Base-by-base conservation (phyloP, 2,797 vertebrate species). In the Siniperca obscura region DNA sequence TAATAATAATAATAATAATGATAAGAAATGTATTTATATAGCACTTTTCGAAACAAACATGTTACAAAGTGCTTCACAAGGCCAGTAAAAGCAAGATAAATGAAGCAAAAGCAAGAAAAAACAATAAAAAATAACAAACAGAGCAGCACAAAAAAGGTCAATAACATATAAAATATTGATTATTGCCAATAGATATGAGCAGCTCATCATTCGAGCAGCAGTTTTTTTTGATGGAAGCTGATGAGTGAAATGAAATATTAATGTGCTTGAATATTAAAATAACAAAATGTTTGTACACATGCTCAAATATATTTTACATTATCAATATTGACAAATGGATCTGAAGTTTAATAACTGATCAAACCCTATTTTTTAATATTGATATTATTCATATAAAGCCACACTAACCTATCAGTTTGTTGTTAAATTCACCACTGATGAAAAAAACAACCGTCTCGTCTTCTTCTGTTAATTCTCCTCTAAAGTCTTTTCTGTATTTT, bases 391-490 rank as follows among this genome's bases (percentile, higher is more conserved):
- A 52, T 27, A 64, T 40, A 17, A 76, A 81, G 4, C 2, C 7
- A 25, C 7, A 67, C 74, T 44, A 21, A 82, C 80, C 74, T 52
- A 19, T 68, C 3, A 5, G 25, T 65, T 50, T 4, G n/a, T 3
- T 13, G 19, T 57, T 64, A 40, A 70, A 81, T 59, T 59, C n/a
- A 38, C 38, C 65, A 0, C 40, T 22, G 34, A 74, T 61, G 50
- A 2, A 9, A 12, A 14, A n/a, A 17, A 5, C 6, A 3, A 6
- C 7, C 22, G 2, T 27, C 10, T 56, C 27, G 21, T 27, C 7
- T 19, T 22, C 34, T 27, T 50, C 27, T 42, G 3, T n/a, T 5
- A 9, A 7, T 38, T 59, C 16, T 42, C 40, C n/a, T 36, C 53
- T 3, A 22, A 9, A 9, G 46, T 48, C 6, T 48, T 16, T 25